Evolutionary conservation across 1,140 invertebrate genomes (phyloP), one percentile per base, ranked within the genome.

Genomic region (Diuraphis noxia): DNA sequence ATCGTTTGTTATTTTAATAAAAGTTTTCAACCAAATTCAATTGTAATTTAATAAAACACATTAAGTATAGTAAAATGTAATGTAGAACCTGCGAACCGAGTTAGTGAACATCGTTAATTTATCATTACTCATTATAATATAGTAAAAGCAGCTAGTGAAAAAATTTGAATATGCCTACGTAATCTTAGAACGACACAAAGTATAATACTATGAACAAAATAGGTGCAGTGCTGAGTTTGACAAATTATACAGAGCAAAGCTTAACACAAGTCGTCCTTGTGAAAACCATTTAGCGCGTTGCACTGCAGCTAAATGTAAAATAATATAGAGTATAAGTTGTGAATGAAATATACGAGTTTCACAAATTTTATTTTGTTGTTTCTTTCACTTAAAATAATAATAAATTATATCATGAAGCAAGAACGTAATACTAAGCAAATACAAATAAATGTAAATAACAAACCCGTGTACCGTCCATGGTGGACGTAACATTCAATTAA

Each of bases 161-260:
- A 40, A 87, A 88, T 63, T 88, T 88, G 17, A 88, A 88, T 88
- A 63, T 40, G 36, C 86, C 86, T 63, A 88, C 86, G 49, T 88
- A 88, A 63, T 63, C 49, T 63, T 52, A 87, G 30, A 87, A 56
- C 13, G 85, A 88, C 52, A 88, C 36, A 30, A 38, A 25, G 36
- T 87, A 87, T 36, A 87, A 56, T 87, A 36, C 30, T 63, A 63
- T 88, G 36, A 88, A 36, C 63, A 41, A 88, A 63, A 88, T 88
- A 88, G 52, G 85, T 52, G 86, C 86, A 88, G 86, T 25, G n/a
- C 17, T 36, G 36, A 52, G 52, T 88, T 40, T 63, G 86, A 63
- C 85, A 86, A 86, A 86, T 86, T 87, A 40, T 56, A 40, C 52
- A 25, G 36, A n/a, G 49, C 36, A 56, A 87, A 88, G 63, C 86